Evolutionary conservation across 2,113 vertebrate species (phyloP).

Genomic region (Aythya baeri): DNA sequence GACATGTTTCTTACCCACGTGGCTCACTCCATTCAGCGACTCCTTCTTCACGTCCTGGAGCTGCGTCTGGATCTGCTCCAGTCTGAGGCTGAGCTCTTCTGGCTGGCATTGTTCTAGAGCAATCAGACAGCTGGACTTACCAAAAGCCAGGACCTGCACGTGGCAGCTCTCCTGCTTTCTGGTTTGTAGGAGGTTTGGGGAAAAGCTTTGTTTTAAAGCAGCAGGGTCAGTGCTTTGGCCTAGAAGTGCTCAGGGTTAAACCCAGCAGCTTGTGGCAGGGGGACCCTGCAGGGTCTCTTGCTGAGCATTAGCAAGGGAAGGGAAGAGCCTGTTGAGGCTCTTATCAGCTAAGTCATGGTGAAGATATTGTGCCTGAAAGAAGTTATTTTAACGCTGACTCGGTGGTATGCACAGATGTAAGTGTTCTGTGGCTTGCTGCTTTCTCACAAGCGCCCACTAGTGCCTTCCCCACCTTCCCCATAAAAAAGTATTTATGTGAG

Average conservation of each 20-base stretch:
- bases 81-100: conserved; percentile 4
- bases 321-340: not conserved
- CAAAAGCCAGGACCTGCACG: not conserved
- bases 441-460: not conserved
- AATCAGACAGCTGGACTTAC: not conserved
- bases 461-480: not conserved
- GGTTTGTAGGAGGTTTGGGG: not conserved
- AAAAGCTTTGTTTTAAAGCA: not conserved
- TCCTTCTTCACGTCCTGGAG: conserved; percentile 61
- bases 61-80: conserved; percentile 58
- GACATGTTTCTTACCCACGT: not conserved
- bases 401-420: not conserved
- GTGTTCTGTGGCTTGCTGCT: not conserved
- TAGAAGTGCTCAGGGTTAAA: too few relatives aligned
- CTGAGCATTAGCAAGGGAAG: not conserved
- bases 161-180: not conserved
- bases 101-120: conserved; percentile 35
- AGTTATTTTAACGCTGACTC: not conserved
- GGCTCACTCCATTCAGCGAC: not conserved
- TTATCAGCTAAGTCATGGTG: accelerated
- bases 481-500: not conserved
- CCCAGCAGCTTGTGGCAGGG: accelerated
- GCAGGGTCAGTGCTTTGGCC: accelerated
- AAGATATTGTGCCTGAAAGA: not conserved
- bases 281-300: not conserved